Evolutionary conservation across 2,113 vertebrate genomes (phyloP).

Genomic region (Nipponia nippon): DNA sequence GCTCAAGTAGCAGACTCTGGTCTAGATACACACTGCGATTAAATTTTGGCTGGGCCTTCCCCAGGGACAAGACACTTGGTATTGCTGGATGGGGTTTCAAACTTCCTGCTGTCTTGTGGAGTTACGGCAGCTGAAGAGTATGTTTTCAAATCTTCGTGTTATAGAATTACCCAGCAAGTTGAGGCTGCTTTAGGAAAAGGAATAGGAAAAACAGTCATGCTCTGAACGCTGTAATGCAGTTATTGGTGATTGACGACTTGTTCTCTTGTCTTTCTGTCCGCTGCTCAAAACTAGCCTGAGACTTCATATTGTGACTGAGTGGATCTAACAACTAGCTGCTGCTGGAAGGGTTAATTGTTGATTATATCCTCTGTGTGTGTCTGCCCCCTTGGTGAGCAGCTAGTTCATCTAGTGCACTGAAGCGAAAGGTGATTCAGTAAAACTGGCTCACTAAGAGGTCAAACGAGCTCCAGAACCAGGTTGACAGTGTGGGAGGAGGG

Average conservation of each 20-base stretch:
- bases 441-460: neutral
- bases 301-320: neutral
- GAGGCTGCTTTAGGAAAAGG: neutral
- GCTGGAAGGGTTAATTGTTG: slow-evolving; percentile 10
- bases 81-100: neutral
- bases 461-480: neutral
- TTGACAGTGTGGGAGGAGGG: neutral
- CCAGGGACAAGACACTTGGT: neutral
- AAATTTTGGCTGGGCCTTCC: neutral
- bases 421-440: neutral
- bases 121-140: neutral
- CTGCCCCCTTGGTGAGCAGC: neutral
- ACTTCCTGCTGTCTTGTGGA: neutral
- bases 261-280: neutral
- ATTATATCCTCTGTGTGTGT: neutral
- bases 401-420: neutral
- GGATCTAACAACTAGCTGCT: neutral
- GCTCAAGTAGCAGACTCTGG: neutral
- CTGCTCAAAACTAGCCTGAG: neutral
- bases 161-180: neutral
- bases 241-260: accelerated
- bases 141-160: neutral
- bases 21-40: accelerated
- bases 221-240: neutral
- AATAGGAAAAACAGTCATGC: neutral